Evolutionary conservation across 1,140 invertebrate genomes (phyloP), one percentile per base, ranked within the genome.

Genomic region (Drosophila carrolli): DNA sequence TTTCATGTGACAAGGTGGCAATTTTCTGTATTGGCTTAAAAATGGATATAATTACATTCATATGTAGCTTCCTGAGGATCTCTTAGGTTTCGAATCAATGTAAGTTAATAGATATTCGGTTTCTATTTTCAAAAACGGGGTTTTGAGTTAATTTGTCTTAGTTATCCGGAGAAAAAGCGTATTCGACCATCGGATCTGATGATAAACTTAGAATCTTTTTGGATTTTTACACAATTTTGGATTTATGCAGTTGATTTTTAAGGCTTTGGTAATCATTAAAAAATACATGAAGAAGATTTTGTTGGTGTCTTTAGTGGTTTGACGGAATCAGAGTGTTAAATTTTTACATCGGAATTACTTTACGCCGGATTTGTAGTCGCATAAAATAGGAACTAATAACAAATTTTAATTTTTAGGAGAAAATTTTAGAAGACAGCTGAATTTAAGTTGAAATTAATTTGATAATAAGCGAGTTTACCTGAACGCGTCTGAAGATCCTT

Each of bases 401-500:
- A 43, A 8, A 8, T 0, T 23, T 23, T 23, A 11, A 46, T 11
- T 13, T 44, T 47, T 47, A 19, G 7, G 32, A 14, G 10, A 13
- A 32, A 2, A 10, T 48, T 10, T 19, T 47, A 32, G 14, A 32
- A 13, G 10, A n/a, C 7, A 35, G 14, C 3, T 37, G 16, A 14
- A 16, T 11, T 23, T 23, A 14, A 14, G 11, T 1, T n/a, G 29
- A 14, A 11, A n/a, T 10, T 35, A 5, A 16, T 11, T 40, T 3
- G 32, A 29, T n/a, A 23, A 35, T 32, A 14, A 43, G n/a, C 6
- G 8, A 38, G 35, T 50, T 10, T 13, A 40, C 16, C 16, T 40
- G 44, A 16, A 62, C 8, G 19, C 6, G 48, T 35, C 35, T 62
- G 38, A 40, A 68, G 16, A 44, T 71, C 51, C 51, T 71, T 53